Evolutionary conservation across 1,140 invertebrate species (phyloP), one percentile per base, ranked within the genome.

Genomic region (Oncopeltus fasciatus): DNA sequence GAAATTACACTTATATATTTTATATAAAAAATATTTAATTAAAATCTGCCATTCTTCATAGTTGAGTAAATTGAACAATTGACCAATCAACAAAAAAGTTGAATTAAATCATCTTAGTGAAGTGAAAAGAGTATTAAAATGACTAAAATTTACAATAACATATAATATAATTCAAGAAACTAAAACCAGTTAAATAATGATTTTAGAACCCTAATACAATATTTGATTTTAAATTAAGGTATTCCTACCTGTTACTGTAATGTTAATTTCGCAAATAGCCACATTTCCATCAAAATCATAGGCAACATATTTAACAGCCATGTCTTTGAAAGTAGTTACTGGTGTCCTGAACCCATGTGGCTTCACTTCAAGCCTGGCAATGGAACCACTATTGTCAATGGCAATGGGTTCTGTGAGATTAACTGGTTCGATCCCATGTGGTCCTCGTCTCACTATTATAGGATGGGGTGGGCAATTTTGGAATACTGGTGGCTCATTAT

Each of bases 271-370:
- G 71, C 94, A 98, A 72, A 95, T 95, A 26, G 93, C 94, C 24
- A 95, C 90, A 71, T 98, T 97, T 66, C 94, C 94, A 72, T 97
- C 93, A 69, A 92, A 92, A 76, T 98, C 94, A 70, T 90, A 96
- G 0, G 94, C 94, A 2, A 94, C 84, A 69, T 97, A 98, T 78
- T 95, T 89, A 0, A 97, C 89, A 43, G 93, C 87, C 63, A 88
- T 90, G 64, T 95, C 90, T 69, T 92, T 82, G 72, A 96, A 94
- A 24, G 96, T 82, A 67, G 86, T 83, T 67, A 88, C 81, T 0
- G 93, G 93, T 1, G 91, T 93, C 70, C 82, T 85, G 74, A 97
- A 96, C 66, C 88, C 90, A 62, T 86, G 82, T 0, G 94, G 93
- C 66, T 90, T 90, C 0, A 95, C 85, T 79, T 95, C 92, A 59